These are phyloP conservation scores for Heliconius ismenius DNA, from an alignment of 2,888 invertebrate species.

Conservation along the genomic window DNA sequence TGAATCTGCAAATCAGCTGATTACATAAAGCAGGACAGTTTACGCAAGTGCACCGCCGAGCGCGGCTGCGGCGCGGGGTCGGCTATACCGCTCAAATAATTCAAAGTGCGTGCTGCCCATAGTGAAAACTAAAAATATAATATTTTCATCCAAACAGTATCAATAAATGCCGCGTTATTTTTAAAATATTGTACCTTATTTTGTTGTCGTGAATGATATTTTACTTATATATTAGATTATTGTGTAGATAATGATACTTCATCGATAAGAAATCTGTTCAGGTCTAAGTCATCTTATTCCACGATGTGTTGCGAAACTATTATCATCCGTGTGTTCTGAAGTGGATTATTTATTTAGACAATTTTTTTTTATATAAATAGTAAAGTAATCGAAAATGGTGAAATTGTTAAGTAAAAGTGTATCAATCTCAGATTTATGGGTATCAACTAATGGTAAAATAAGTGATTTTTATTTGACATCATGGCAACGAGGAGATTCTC, in stretches of 20 bases:
- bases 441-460: too few species aligned
- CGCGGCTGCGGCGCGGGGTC: constrained; percentile 45
- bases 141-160: constrained; percentile 9
- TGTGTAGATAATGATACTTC: constrained; percentile 51
- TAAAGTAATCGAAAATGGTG: constrained; percentile 56
- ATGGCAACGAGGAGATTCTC: constrained; percentile 73
- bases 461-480: constrained; percentile 60
- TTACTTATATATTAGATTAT: constrained; percentile 11
- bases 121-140: constrained; percentile 14
- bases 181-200: neutral
- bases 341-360: constrained; percentile 4
- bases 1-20: constrained; percentile 57
- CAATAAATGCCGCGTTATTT: neutral
- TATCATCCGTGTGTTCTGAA: constrained; percentile 38
- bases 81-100: constrained; percentile 37
- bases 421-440: constrained; percentile 48
- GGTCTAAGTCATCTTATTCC: constrained; percentile 43
- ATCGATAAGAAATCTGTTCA: constrained; percentile 53
- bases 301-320: constrained; percentile 50
- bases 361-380: constrained; percentile 26
- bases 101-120: constrained; percentile 22
- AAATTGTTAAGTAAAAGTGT: constrained; percentile 67
- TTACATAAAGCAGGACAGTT: constrained; percentile 71
- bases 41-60: constrained; percentile 60
- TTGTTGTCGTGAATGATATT: neutral